Conservation (phyloP, 2,888 invertebrate genomes). For the Drosophila limbata region DNA sequence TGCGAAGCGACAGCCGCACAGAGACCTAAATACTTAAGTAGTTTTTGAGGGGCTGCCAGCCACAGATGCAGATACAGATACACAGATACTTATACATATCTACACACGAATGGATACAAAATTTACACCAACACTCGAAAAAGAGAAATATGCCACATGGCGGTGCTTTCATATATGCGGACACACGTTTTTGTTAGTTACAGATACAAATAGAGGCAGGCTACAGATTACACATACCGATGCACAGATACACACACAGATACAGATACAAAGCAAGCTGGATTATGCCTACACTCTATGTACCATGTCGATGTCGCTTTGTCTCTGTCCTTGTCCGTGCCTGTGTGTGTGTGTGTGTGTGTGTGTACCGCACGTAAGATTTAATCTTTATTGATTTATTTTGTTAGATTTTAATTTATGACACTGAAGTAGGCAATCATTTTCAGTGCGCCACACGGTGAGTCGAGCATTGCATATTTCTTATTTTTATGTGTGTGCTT, state of each 20-base stretch:
- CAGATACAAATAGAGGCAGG: constrained; percentile 61
- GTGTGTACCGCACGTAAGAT: constrained; percentile 71
- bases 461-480: constrained; percentile 44
- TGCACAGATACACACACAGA: constrained; percentile 44
- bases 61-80: constrained; percentile 36
- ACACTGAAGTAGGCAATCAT: constrained; percentile 78
- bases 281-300: constrained; percentile 62
- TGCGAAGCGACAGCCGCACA: constrained; percentile 78
- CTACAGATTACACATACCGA: constrained; percentile 57
- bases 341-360: constrained; percentile 24
- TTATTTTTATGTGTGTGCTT: constrained; percentile 10
- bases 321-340: constrained; percentile 23
- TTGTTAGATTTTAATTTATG: constrained; percentile 83
- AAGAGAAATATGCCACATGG: constrained; percentile 54
- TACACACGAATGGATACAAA: constrained; percentile 9
- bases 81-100: constrained; percentile 28
- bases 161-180: constrained; percentile 70
- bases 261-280: constrained; percentile 62
- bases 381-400: constrained; percentile 84
- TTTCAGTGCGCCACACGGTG: constrained; percentile 54
- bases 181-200: constrained; percentile 76
- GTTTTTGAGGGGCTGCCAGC: constrained; percentile 71
- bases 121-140: constrained; percentile 27
- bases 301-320: constrained; percentile 18
- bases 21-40: constrained; percentile 82